phyloP scores from a whole-genome alignment of 2,797 vertebrate genomes.

The Garrulus glandarius region DNA sequence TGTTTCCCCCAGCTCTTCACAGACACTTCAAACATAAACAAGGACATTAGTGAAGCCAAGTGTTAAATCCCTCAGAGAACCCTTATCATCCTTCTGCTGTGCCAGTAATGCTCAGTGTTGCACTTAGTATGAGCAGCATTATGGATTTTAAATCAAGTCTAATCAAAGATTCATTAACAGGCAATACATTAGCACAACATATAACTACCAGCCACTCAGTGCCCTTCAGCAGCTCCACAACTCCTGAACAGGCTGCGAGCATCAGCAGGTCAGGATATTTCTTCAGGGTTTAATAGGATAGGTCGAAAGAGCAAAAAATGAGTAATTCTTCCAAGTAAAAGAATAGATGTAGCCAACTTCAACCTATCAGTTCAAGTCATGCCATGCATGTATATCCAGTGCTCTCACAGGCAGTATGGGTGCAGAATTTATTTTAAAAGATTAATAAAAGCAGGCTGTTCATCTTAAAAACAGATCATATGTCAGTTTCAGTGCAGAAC shows the following conservation, averaged over 20 bases:
- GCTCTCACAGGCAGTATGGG: not conserved
- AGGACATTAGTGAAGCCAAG: not conserved
- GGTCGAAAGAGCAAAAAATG: not conserved
- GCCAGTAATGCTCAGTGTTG: not conserved
- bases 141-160: conserved; percentile 67
- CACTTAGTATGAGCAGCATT: conserved; percentile 1
- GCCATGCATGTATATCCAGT: not conserved
- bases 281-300: not conserved
- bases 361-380: rapidly evolving
- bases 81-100: not conserved
- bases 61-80: conserved; percentile 45
- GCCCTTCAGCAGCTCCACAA: not conserved
- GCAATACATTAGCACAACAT: conserved; percentile 29
- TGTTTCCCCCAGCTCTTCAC: not conserved
- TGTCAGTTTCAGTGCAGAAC: not conserved
- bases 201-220: not conserved
- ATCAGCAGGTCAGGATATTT: not conserved
- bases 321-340: not conserved
- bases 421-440: not conserved
- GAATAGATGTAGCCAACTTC: not conserved
- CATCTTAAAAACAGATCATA: not conserved
- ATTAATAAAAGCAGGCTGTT: not conserved
- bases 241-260: not conserved
- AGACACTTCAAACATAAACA: not conserved
- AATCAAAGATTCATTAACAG: conserved; percentile 70